A percentile compares a stretch with the other conserved stretches of the same genome.
These are phyloP conservation scores for Conus canariensis DNA, from an alignment of 2,888 invertebrate genomes.

Conservation along the genomic window DNA sequence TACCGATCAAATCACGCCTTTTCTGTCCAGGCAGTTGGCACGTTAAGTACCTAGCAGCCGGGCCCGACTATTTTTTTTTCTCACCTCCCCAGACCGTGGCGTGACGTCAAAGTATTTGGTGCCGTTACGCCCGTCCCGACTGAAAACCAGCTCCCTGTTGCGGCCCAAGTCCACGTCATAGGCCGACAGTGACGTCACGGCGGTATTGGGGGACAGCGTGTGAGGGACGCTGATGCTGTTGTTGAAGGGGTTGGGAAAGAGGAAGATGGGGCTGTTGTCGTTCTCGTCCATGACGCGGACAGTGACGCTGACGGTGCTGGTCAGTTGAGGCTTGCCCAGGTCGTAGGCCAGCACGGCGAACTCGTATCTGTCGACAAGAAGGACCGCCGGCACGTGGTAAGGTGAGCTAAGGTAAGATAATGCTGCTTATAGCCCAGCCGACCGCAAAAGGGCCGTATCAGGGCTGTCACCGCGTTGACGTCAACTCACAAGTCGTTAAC, in stretches of 20 bases:
- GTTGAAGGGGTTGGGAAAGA: conserved; percentile 58
- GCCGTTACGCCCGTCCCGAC: conserved; percentile 47
- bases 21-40: too few relatives aligned
- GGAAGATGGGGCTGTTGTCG: conserved; percentile 63
- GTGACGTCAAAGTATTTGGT: conserved; percentile 48
- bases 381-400: not conserved
- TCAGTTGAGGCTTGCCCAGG: conserved; percentile 48
- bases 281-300: conserved; percentile 64
- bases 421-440: too few relatives aligned
- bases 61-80: not conserved
- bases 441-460: too few relatives aligned
- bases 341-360: conserved; percentile 72
- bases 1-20: too few relatives aligned
- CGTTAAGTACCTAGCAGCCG: too few relatives aligned
- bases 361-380: conserved; percentile 56
- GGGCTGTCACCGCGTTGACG: too few relatives aligned
- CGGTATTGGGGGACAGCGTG: conserved; percentile 47
- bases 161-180: conserved; percentile 45
- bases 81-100: conserved; percentile 44
- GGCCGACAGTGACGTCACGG: conserved; percentile 42
- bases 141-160: conserved; percentile 43
- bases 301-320: conserved; percentile 43
- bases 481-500: not conserved
- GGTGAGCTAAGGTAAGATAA: not conserved
- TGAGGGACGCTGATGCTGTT: conserved; percentile 57